Conservation (phyloP, 2,888 invertebrate genomes). For the Hydraecia micacea region DNA sequence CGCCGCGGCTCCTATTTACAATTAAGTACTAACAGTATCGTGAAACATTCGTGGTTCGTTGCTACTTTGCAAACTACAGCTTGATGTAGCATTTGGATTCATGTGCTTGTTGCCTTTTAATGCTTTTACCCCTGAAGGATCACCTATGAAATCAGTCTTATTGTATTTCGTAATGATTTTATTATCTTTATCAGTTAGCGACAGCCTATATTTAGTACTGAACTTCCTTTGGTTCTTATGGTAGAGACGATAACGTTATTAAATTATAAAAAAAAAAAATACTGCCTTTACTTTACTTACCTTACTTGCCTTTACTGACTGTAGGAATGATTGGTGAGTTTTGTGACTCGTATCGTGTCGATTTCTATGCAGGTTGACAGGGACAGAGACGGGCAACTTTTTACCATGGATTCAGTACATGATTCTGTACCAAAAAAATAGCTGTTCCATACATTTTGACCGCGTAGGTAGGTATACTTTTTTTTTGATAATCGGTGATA, state of each 20-base stretch:
- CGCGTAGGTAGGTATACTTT: too few species aligned
- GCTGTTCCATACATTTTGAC: too few species aligned
- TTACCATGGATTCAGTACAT: too few species aligned
- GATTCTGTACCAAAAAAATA: too few species aligned
- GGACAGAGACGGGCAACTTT: too few species aligned
- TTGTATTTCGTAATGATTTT: not conserved
- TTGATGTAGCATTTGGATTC: not conserved
- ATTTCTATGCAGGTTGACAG: not conserved
- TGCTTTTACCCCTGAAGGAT: not conserved
- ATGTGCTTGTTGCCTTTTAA: not conserved
- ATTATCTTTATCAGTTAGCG: not conserved
- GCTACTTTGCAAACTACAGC: constrained; percentile 11
- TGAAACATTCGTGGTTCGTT: constrained; percentile 23
- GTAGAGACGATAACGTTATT: not conserved
- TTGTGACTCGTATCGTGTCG: not conserved
- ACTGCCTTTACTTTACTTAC: too few species aligned
- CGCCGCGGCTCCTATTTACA: constrained; percentile 23
- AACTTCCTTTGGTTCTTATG: not conserved
- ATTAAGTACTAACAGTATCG: constrained; percentile 43
- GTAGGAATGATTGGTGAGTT: not conserved
- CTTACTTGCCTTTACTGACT: too few species aligned
- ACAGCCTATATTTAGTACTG: not conserved
- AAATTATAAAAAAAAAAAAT: not conserved
- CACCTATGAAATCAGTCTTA: not conserved
- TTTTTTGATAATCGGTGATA: too few species aligned